Evolutionary conservation across 2,888 invertebrate species (phyloP), one percentile per base, ranked within the genome.

Genomic region (Acrobasis repandana): DNA sequence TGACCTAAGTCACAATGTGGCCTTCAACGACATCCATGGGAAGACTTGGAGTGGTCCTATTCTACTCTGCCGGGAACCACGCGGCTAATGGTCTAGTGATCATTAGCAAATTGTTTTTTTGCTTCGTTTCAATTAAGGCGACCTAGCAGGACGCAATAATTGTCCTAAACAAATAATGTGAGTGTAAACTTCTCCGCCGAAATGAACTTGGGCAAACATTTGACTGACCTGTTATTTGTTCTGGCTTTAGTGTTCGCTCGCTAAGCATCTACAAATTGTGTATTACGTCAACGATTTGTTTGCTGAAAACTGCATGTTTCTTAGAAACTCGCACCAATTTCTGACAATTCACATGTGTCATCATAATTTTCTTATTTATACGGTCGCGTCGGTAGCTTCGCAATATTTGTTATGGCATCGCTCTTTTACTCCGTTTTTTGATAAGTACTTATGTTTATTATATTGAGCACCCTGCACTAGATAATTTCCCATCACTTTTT

Each of bases 251-350:
- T 63, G 60, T 61, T 62, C 46, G 18, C 48, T 61, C 49, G 70
- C 66, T 70, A 70, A 69, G 61, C 68, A 67, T 69, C 61, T 60
- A 65, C 66, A 66, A 68, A 63, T 62, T 66, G 65, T 62, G 61
- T 62, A 66, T 75, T 75, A 72, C 72, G 71, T 67, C 70, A 71
- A 59, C 58, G 34, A 36, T 63, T 65, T 61, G 54, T 66, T 66
- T 61, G 65, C 28, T 28, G 28, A 28, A n/a, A 28, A 28, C 60
- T 60, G 54, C n/a, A 43, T 62, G 65, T 65, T 75, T 68, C 60
- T 33, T 64, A 71, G 74, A 79, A 72, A 72, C 58, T 59, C 61
- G 50, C 48, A 64, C 59, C 52, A 65, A 68, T 77, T 76, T 70
- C 64, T 36, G 48, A 52, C 67, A 65, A 61, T 68, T 65, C 52